A percentile compares a stretch with the other conserved stretches of the same genome.
Evolutionary conservation across 2,797 vertebrate genomes (phyloP).

Genomic region (Petrocephalus schoutedeni): DNA sequence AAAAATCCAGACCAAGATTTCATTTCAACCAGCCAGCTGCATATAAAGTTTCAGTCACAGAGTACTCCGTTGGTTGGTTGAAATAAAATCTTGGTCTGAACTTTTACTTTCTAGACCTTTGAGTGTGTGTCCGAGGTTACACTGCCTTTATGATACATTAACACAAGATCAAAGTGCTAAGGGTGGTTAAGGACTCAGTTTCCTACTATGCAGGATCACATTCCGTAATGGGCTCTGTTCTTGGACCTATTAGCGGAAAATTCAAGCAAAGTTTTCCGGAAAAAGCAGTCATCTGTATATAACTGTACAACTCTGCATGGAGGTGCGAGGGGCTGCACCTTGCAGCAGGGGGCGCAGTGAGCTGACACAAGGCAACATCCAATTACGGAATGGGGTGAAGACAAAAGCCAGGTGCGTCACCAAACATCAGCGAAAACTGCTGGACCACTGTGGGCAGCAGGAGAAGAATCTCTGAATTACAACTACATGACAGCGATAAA

Average conservation of each 20-base stretch:
- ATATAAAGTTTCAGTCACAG: no score
- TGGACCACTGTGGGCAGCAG: background rate
- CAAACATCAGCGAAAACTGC: background rate
- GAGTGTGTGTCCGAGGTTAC: background rate
- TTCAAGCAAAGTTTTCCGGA: background rate
- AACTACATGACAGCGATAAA: background rate
- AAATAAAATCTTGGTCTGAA: background rate
- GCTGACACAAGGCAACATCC: background rate
- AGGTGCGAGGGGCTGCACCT: background rate
- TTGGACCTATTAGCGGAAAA: background rate
- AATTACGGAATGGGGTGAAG: background rate
- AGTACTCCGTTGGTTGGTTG: background rate
- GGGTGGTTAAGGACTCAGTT: background rate
- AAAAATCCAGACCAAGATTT: background rate
- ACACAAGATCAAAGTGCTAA: background rate
- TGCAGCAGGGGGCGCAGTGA: background rate
- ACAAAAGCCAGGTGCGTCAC: conserved; percentile 11
- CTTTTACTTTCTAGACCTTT: background rate
- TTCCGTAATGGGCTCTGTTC: background rate
- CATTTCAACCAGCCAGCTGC: background rate
- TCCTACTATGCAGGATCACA: background rate
- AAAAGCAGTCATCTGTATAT: background rate
- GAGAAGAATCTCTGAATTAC: background rate
- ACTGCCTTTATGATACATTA: background rate
- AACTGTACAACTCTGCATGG: background rate